phyloP scores from a whole-genome alignment of 2,113 vertebrate genomes.

The Laterallus jamaicensis region DNA sequence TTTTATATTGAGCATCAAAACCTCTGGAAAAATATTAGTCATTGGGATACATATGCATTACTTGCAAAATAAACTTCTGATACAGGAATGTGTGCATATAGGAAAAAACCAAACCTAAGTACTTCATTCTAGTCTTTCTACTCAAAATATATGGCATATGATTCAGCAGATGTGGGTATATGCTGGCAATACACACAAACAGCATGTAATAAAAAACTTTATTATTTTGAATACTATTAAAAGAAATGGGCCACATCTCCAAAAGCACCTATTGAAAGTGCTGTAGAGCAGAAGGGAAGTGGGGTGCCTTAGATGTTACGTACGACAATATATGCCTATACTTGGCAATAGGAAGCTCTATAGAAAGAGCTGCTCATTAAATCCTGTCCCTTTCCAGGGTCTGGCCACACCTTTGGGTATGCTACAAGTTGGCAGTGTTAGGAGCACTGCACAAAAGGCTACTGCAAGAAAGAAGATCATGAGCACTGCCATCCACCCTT shows the following conservation, averaged over 20 bases:
- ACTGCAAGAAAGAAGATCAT: not conserved
- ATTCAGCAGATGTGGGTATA: not conserved
- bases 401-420: not conserved
- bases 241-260: not conserved
- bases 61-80: not conserved
- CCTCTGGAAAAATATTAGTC: slow-evolving; percentile 23
- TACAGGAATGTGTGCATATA: not conserved
- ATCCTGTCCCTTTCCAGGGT: not conserved
- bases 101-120: not conserved
- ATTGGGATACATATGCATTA: not conserved
- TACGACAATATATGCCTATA: not conserved
- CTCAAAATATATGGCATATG: not conserved
- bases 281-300: not conserved
- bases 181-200: not conserved
- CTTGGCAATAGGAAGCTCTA: not conserved
- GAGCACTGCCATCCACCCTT: not conserved
- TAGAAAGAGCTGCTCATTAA: not conserved
- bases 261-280: not conserved
- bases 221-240: not conserved
- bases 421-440: accelerated
- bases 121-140: not conserved
- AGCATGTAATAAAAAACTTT: not conserved
- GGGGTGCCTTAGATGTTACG: not conserved
- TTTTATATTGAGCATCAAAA: slow-evolving; percentile 3
- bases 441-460: not conserved